Conservation (phyloP, 2,888 invertebrate species). For the Hirudinaria manillensis region DNA sequence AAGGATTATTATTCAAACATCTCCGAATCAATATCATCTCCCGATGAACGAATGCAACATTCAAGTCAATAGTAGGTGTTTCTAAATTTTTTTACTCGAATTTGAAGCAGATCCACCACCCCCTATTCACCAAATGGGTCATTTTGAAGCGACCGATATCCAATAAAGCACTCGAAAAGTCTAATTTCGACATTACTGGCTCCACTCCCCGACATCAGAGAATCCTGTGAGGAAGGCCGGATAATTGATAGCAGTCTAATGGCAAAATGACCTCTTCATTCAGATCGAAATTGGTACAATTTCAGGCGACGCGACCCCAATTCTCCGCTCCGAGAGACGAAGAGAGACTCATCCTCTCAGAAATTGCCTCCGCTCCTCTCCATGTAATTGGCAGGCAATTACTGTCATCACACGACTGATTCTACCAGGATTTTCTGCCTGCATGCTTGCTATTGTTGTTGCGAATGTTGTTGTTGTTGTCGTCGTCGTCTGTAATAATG, state of each 20-base stretch:
- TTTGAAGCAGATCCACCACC: too few species aligned
- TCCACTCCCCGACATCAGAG: neutral
- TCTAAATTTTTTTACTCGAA: neutral
- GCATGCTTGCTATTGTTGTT: too few species aligned
- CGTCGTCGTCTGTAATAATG: neutral
- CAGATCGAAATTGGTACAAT: too few species aligned
- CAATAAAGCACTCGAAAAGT: too few species aligned
- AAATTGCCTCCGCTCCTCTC: neutral
- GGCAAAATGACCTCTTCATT: too few species aligned
- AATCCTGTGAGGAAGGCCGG: too few species aligned
- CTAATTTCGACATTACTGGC: neutral
- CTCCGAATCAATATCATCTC: neutral
- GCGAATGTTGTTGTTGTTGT: neutral
- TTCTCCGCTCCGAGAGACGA: too few species aligned
- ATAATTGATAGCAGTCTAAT: too few species aligned
- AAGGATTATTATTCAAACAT: neutral
- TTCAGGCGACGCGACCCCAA: too few species aligned
- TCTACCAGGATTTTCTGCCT: slow-evolving; percentile 9
- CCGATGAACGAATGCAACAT: neutral
- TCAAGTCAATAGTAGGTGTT: neutral
- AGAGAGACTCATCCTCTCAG: neutral
- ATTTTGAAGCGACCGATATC: too few species aligned
- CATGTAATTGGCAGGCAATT: slow-evolving; percentile 12
- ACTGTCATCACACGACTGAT: slow-evolving; percentile 7
- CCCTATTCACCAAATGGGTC: too few species aligned